A percentile compares a stretch with the other conserved stretches of the same genome.
Conservation (phyloP, 2,113 vertebrate genomes). For the Tiliqua scincoides region DNA sequence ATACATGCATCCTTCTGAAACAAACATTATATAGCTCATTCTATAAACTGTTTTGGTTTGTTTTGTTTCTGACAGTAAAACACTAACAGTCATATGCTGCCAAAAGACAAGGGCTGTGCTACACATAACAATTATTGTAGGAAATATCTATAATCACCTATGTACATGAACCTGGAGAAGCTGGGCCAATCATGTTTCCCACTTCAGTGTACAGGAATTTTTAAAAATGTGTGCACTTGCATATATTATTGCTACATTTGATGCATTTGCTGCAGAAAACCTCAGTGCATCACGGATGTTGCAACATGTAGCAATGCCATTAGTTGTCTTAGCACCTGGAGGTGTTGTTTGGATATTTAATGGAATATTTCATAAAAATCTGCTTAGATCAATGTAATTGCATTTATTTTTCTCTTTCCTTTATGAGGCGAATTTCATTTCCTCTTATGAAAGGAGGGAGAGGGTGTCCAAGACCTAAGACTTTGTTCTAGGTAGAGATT, state of each 20-base stretch:
- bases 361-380: conserved; percentile 23
- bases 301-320: neutral
- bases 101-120: conserved; percentile 11
- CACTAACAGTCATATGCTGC: conserved; percentile 16
- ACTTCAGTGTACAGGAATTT: neutral
- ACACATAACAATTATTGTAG: neutral
- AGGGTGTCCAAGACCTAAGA: neutral
- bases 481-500: neutral
- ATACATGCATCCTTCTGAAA: conserved; percentile 38
- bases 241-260: neutral
- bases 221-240: neutral
- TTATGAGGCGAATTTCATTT: neutral
- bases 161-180: neutral
- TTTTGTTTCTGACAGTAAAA: neutral
- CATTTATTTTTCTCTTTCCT: neutral
- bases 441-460: neutral
- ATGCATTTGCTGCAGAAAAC: neutral
- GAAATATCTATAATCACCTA: neutral
- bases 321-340: conserved; percentile 40
- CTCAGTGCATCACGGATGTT: neutral
- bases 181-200: neutral
- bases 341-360: conserved; percentile 39
- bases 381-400: conserved; percentile 17
- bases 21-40: conserved; percentile 31
- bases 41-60: neutral